phyloP scores from a whole-genome alignment of 2,113 vertebrate species.

The Cephalopholis sonnerati region DNA sequence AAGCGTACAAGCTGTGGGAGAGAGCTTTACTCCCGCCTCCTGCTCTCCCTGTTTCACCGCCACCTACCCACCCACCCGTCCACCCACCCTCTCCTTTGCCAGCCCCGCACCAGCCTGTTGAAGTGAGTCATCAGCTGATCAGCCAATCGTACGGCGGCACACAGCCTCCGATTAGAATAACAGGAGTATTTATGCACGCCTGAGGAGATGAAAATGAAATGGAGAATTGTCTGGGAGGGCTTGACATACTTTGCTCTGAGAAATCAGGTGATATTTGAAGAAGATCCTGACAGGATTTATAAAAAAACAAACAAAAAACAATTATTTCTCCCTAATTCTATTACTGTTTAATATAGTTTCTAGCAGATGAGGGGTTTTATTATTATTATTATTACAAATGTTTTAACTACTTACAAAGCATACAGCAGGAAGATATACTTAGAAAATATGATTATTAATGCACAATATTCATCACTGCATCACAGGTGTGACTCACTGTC shows the following conservation, averaged over 20 bases:
- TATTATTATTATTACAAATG: background rate
- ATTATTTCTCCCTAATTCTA: background rate
- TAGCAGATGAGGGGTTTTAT: too few species aligned
- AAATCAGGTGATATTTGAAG: background rate
- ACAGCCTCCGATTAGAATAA: slow-evolving; percentile 87
- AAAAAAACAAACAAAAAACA: background rate
- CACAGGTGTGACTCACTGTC: slow-evolving; percentile 49
- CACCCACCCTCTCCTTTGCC: slow-evolving; percentile 57
- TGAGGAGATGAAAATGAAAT: slow-evolving; percentile 62
- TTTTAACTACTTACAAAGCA: background rate
- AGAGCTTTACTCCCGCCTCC: slow-evolving; percentile 83
- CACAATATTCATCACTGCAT: slow-evolving; percentile 22
- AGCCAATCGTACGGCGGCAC: slow-evolving; percentile 86
- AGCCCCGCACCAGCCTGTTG: slow-evolving; percentile 87
- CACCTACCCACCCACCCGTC: slow-evolving; percentile 53
- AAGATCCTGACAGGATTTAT: background rate
- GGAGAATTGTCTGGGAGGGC: slow-evolving; percentile 46
- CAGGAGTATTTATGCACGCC: slow-evolving; percentile 82
- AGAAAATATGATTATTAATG: background rate
- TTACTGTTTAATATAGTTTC: background rate
- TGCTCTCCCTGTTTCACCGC: slow-evolving; percentile 67
- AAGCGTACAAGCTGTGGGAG: slow-evolving; percentile 60
- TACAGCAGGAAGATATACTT: background rate
- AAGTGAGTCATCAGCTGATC: slow-evolving; percentile 84
- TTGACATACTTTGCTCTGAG: slow-evolving; percentile 48